A percentile compares a stretch with the other conserved stretches of the same genome.
Conservation (phyloP, 1,140 invertebrate genomes). For the Galleria mellonella region DNA sequence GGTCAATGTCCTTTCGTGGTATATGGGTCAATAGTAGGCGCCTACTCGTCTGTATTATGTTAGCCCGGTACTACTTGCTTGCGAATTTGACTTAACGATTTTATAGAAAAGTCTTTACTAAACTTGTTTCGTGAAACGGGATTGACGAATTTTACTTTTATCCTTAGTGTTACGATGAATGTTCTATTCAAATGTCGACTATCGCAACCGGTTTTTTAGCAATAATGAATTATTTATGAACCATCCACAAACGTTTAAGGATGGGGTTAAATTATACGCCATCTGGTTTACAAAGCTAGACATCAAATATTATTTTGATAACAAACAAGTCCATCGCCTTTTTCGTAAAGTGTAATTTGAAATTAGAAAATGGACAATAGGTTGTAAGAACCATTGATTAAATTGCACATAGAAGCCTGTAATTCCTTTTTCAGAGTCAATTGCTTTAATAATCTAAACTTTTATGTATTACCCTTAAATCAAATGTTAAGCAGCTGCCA, state of each 20-base stretch:
- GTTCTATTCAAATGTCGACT: constrained; percentile 13
- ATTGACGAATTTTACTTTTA: constrained; percentile 24
- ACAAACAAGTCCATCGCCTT: too few species aligned
- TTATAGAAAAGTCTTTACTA: constrained; percentile 24
- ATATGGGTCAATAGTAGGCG: constrained; percentile 67
- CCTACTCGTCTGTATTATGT: constrained; percentile 57
- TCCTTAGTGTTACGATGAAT: constrained; percentile 27
- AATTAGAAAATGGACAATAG: too few species aligned
- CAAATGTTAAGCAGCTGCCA: constrained; percentile 48
- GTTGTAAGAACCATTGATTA: too few species aligned
- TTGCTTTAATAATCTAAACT: too few species aligned
- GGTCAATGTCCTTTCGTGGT: constrained; percentile 57
- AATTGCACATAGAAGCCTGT: too few species aligned
- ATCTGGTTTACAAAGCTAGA: constrained; percentile 25
- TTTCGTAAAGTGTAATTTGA: too few species aligned
- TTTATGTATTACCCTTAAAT: constrained; percentile 23
- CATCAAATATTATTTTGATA: background rate
- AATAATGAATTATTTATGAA: constrained; percentile 35
- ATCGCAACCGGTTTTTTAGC: constrained; percentile 28
- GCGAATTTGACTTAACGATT: constrained; percentile 32
- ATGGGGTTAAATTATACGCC: constrained; percentile 33
- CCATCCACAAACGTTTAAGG: constrained; percentile 12
- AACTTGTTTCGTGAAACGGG: constrained; percentile 34
- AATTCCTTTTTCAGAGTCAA: too few species aligned
- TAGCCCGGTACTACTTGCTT: constrained; percentile 26